Evolutionary conservation across 2,888 invertebrate species (phyloP), one percentile per base, ranked within the genome.

Genomic region (Lepidocyrtinus sp.): DNA sequence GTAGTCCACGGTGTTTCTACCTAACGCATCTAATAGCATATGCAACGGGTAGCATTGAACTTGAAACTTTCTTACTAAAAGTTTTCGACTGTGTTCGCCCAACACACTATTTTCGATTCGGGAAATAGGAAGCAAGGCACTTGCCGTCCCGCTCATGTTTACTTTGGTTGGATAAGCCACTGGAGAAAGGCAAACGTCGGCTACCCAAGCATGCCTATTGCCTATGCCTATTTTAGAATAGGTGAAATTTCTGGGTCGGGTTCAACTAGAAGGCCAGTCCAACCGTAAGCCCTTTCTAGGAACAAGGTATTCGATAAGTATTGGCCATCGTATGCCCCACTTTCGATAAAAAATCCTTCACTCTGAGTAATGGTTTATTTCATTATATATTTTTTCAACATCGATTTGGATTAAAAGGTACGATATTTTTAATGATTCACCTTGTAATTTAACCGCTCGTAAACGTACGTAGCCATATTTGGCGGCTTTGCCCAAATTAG

Each of bases 251-350:
- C 36, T 9, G 88, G 87, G 78, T 88, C 88, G 15, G 87, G 87
- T 82, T 88, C 88, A 25, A 88, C 85, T 15, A 88, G 84, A 7
- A 88, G 70, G 0, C 88, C 88, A 3, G 81, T 86, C 88, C 89
- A 89, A 19, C 87, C 86, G n/a, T 87, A 82, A 5, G 84, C 81
- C 68, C 86, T 83, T 84, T 89, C 89, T 61, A 89, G 87, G 72
- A 86, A 87, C 1, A 88, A 80, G 7, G 88, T 88, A 78, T 89
- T 88, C 15, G 88, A 88, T 12, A 88, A 83, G 19, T 87, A 87
- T 82, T 88, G 88, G 1, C 89, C 89, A 83, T 88, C 88, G 71
- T 88, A 82, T 2, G 88, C 89, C 7, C 89, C 89, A 75, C 88
- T 88, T 83, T 89, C 89, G 15, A 89, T 85, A 79, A 88, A 89